Conservation (phyloP, 2,888 invertebrate species). For the Lycocerus yunnanus region DNA sequence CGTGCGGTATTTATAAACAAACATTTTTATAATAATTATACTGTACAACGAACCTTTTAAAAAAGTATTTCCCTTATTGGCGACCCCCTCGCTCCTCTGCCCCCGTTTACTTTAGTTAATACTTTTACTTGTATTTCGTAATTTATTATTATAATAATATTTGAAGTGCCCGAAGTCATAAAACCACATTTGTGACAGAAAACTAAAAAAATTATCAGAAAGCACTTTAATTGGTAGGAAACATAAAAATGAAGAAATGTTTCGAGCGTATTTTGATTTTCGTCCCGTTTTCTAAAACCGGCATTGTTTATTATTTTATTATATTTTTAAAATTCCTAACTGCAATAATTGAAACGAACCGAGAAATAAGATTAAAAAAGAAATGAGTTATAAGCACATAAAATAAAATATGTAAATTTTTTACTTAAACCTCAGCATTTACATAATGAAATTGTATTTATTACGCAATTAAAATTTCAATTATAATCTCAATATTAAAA, state of each 20-base stretch:
- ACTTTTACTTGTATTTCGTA: no score
- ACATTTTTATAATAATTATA: not conserved
- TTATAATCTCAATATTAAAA: not conserved
- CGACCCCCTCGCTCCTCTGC: not conserved
- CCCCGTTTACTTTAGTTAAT: not conserved
- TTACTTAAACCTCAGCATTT: not conserved
- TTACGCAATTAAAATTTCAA: not conserved
- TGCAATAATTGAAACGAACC: not conserved
- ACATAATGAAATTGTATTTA: not conserved
- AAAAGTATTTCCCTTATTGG: not conserved
- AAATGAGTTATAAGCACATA: not conserved
- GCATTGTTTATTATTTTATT: not conserved
- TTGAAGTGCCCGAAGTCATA: not conserved
- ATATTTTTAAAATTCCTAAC: not conserved
- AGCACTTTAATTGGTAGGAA: not conserved
- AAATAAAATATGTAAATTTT: not conserved
- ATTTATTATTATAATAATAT: not conserved
- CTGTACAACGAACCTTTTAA: not conserved
- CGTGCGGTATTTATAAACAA: conserved; percentile 14
- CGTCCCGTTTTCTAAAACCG: no score
- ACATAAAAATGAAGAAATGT: not conserved
- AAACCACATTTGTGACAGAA: not conserved
- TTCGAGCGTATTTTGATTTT: not conserved
- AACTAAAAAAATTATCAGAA: not conserved
- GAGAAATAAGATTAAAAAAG: not conserved